Evolutionary conservation across 2,888 invertebrate genomes (phyloP).

Genomic region (Harmothoe impar): DNA sequence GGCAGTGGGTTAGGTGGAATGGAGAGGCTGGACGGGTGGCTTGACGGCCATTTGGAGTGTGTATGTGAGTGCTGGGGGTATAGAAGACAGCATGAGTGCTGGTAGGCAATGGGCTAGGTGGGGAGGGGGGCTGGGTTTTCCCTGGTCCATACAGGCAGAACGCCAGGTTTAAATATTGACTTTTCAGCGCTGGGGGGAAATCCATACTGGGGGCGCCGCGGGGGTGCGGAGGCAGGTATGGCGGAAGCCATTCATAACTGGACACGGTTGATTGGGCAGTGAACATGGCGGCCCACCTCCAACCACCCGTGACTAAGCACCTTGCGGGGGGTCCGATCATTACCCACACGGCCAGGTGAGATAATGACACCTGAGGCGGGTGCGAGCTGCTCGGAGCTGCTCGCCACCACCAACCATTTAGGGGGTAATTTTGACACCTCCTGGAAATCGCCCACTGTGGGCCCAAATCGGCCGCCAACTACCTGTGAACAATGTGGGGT

Average conservation of each 20-base stretch:
- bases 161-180: constrained; percentile 55
- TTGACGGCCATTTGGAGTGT: neutral
- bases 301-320: constrained; percentile 6
- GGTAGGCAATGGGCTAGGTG: neutral
- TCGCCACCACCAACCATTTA: neutral
- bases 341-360: constrained; percentile 44
- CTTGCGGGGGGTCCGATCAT: constrained; percentile 33
- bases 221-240: neutral
- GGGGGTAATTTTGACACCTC: constrained; percentile 57
- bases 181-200: neutral
- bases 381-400: neutral
- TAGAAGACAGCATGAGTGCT: neutral
- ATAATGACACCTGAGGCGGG: constrained; percentile 36
- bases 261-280: neutral
- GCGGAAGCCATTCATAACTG: neutral
- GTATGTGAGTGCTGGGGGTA: neutral
- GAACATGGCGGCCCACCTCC: constrained; percentile 18
- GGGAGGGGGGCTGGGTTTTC: neutral
- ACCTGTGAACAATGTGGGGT: neutral
- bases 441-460: neutral
- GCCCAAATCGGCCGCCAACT: neutral
- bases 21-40: neutral
- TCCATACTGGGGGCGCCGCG: neutral
- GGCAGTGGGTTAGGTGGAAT: neutral
- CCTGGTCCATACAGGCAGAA: neutral